phyloP scores from a whole-genome alignment of 2,888 invertebrate species.

The Ischnus inquisitorius region DNA sequence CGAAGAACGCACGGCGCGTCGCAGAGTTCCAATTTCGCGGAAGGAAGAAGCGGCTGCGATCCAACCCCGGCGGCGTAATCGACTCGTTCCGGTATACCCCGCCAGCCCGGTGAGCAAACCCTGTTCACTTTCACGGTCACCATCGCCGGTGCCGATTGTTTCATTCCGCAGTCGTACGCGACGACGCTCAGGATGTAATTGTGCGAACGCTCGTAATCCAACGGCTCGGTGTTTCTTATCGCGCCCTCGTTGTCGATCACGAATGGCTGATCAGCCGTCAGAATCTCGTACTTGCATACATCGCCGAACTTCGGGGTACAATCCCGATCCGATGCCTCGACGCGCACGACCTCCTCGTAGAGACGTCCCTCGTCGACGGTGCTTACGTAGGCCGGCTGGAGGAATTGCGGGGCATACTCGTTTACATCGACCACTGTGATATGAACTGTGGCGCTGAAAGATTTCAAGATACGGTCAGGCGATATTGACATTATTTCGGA shows the following conservation, averaged over 20 bases:
- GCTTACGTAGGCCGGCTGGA: slow-evolving; percentile 95
- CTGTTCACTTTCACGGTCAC: slow-evolving; percentile 96
- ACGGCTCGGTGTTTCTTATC: slow-evolving; percentile 96
- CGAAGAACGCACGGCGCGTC: slow-evolving; percentile 87
- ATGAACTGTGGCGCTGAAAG: slow-evolving; percentile 94
- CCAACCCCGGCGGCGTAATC: slow-evolving; percentile 94
- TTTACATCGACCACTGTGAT: slow-evolving; percentile 98
- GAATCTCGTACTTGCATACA: slow-evolving; percentile 98
- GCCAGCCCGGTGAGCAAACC: slow-evolving; percentile 85
- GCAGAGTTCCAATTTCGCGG: slow-evolving; percentile 90
- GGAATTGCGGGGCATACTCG: slow-evolving; percentile 97
- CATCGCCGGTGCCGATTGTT: slow-evolving; percentile 96
- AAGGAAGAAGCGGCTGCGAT: slow-evolving; percentile 92
- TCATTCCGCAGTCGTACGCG: slow-evolving; percentile 99
- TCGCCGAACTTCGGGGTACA: slow-evolving; percentile 98
- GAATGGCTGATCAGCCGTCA: slow-evolving; percentile 96
- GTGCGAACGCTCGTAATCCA: slow-evolving; percentile 96
- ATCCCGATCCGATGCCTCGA: slow-evolving; percentile 97
- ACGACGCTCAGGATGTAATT: slow-evolving; percentile 98
- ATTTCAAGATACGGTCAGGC: slow-evolving; percentile 6
- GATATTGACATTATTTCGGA: too few relatives aligned
- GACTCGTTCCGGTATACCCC: slow-evolving; percentile 93
- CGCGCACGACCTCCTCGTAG: slow-evolving; percentile 95
- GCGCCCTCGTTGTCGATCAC: slow-evolving; percentile 96
- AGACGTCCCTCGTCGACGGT: slow-evolving; percentile 96